phyloP scores from a whole-genome alignment of 2,797 vertebrate genomes.

The Paramormyrops hopkinsi region DNA sequence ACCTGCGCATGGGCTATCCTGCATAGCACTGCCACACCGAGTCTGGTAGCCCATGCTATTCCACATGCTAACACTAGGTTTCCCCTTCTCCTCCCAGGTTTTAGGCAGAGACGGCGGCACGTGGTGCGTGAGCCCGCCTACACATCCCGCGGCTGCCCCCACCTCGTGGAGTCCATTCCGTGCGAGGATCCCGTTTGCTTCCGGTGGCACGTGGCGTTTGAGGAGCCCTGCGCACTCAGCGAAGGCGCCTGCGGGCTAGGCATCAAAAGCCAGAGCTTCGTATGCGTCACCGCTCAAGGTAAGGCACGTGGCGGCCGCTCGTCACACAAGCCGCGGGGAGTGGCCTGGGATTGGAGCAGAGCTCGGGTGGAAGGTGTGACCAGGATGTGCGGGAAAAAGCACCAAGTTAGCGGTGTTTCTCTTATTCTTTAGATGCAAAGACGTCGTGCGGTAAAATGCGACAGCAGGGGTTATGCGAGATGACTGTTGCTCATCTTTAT shows the following conservation, averaged over 20 bases:
- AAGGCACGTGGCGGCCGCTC: constrained; percentile 12
- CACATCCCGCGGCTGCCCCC: constrained; percentile 62
- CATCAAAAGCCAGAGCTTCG: constrained; percentile 56
- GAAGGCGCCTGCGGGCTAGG: constrained; percentile 74
- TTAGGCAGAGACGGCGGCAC: constrained; percentile 72
- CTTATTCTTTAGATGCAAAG: not conserved
- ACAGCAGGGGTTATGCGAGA: constrained; percentile 38
- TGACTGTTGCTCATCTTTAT: constrained; percentile 55
- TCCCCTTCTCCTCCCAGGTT: constrained; percentile 58
- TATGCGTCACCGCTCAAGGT: constrained; percentile 74
- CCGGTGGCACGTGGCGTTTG: constrained; percentile 62
- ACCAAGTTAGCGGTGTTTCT: not conserved
- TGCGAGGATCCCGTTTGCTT: constrained; percentile 81
- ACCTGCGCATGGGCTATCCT: not conserved
- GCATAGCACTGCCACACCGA: not conserved
- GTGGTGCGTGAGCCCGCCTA: constrained; percentile 63
- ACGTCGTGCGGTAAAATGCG: constrained; percentile 36
- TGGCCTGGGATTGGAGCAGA: not conserved
- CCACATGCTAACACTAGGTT: not conserved
- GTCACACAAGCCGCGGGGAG: not conserved
- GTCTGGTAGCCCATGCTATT: not conserved
- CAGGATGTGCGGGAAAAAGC: not conserved
- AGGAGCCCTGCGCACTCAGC: constrained; percentile 62
- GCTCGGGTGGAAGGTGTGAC: not conserved
- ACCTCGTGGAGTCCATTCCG: constrained; percentile 74